Evolutionary conservation across 1,140 invertebrate species (phyloP), one percentile per base, ranked within the genome.

Genomic region (Planococcus citri): DNA sequence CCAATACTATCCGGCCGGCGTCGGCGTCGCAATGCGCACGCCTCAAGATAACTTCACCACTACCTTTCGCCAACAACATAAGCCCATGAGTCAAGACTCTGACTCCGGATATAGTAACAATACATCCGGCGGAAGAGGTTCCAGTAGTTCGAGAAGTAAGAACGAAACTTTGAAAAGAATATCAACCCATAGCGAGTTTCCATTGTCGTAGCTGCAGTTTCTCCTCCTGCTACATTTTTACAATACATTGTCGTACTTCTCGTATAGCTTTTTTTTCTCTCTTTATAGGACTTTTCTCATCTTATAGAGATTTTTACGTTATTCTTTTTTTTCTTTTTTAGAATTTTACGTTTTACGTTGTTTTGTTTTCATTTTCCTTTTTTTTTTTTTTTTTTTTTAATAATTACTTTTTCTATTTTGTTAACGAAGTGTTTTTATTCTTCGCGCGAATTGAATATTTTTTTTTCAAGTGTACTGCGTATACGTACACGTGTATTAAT

Each of bases 31-130:
- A 17, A 22, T 58, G 51, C 51, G 51, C 51, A 22, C 9, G 22
- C 25, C 60, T 2, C 60, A 64, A 22, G 60, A 64, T 17, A 64
- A 64, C 24, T 64, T 24, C 69, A 73, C 73, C 51, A 75, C 76
- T 27, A 76, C 75, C 14, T 60, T 9, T 37, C 51, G 71, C 38
- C 70, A 74, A 72, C 69, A 72, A 72, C 9, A 72, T 73, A 17
- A 73, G 22, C 60, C 60, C 22, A 29, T 68, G 6, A 74, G 73
- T 58, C 79, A 80, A 12, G 80, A 82, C 73, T 86, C 84, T 22
- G 86, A 87, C 75, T 87, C 85, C 21, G 85, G 86, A 0, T 87
- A 87, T 74, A 87, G 85, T 73, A 85, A 87, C 74, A 83, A 87
- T 71, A 87, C 86, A 14, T 81, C 81, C 3, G 79, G 79, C 1